Base-by-base conservation (phyloP, 2,797 vertebrate genomes). In the Arnoldichthys spilopterus region DNA sequence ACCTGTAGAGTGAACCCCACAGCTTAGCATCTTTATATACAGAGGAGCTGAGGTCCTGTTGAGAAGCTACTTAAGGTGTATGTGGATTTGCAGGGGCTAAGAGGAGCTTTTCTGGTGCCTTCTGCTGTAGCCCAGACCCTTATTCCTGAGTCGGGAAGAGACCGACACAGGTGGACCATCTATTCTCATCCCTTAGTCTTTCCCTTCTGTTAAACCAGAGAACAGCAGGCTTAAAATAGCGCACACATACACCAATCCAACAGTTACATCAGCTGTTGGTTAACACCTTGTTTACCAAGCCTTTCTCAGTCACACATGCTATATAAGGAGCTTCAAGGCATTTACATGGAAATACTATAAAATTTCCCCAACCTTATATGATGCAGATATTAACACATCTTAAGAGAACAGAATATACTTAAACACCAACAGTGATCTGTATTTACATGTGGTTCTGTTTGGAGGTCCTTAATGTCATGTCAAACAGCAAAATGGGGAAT, bases 141-240 rank as follows among this genome's bases (percentile, higher is more conserved):
- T n/a, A 22, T 34, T 16, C 7, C 15, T 64, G 37, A 76, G 20
- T 32, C 15, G 28, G 68, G 18, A 58, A 18, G 56, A 47, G 13
- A 51, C 45, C 53, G 20, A 54, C 34, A 54, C n/a, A 58, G 13
- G 18, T 53, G 45, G 45, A 28, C 80, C n/a, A 43, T 37, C 43
- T 20, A 59, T 82, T 79, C 66, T 77, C 30, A 62, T 79, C 77
- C 34, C 34, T 66, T 63, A 24, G 37, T 70, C 30, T 73, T 26
- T 63, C 56, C 15, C 64, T 63, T 15, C 43, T 69, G 47, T 64
- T 74, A 68, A 74, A 59, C 62, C 58, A 71, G 73, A 15, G 54
- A 69, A 70, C 74, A 80, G 54, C 73, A 77, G 61, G 61, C 72
- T 82, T 76, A 72, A 83, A 76, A 66, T 74, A 82, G 63, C n/a